Evolutionary conservation across 2,888 invertebrate genomes (phyloP), one percentile per base, ranked within the genome.

Genomic region (Pyrgus malvae): DNA sequence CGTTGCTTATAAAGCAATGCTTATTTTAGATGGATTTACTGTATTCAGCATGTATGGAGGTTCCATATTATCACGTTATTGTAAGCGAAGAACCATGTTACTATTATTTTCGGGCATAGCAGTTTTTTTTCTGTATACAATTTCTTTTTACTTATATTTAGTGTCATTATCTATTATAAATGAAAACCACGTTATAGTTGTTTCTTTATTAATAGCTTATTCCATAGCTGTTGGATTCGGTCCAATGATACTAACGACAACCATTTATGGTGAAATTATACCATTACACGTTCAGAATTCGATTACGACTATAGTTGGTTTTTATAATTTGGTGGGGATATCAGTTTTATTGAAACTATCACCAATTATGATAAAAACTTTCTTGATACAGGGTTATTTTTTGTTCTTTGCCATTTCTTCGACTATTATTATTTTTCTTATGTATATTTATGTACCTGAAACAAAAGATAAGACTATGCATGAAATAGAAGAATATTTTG

Each of bases 391-490:
- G 23, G 74, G 74, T 0, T 64, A 69, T 1, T 74, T 74, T 46
- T 49, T 74, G 8, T 68, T 72, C 53, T 72, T 66, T 58, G 74
- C 65, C 7, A 27, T 74, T n/a, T n/a, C n/a, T n/a, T n/a, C n/a
- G n/a, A n/a, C n/a, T n/a, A n/a, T n/a, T n/a, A n/a, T n/a, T n/a
- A n/a, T n/a, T n/a, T n/a, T n/a, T n/a, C n/a, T n/a, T n/a, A n/a
- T n/a, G n/a, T n/a, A n/a, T n/a, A n/a, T n/a, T n/a, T n/a, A n/a
- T n/a, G n/a, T n/a, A n/a, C n/a, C n/a, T n/a, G n/a, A n/a, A n/a
- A n/a, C n/a, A n/a, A n/a, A n/a, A 67, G 77, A 77, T 55, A 77
- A 73, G 62, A 73, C 74, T 12, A 45, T 76, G 41, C 68, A 70
- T 64, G 75, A 78, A 63, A 78, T 78, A 48, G 76, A 78, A 7